Evolutionary conservation across 2,113 vertebrate genomes (phyloP).

Genomic region (Cheirogaleus medius): DNA sequence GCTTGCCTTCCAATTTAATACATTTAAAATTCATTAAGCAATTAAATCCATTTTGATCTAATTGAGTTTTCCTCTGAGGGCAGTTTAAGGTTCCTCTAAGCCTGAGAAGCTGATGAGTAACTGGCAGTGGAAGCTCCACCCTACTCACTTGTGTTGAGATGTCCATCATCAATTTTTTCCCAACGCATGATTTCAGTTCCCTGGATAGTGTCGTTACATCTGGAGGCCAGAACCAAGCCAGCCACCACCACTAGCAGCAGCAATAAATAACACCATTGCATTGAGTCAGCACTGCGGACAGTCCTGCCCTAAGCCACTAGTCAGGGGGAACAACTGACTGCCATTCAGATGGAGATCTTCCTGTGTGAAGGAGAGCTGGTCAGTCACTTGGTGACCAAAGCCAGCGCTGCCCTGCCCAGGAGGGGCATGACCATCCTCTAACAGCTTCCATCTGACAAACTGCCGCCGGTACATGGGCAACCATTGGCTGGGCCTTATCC

Average conservation of each 20-base stretch:
- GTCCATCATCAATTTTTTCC: background rate
- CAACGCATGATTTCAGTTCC: background rate
- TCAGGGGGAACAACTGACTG: background rate
- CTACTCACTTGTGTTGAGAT: background rate
- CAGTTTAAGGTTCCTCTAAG: background rate
- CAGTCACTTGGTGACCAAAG: background rate
- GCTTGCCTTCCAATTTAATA: slow-evolving; percentile 16
- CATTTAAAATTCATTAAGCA: slow-evolving; percentile 5
- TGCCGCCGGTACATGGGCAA: background rate
- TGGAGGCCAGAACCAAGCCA: slow-evolving; percentile 50
- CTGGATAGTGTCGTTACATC: background rate
- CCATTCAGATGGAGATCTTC: background rate
- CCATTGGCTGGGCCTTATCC: background rate
- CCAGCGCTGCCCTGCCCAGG: background rate
- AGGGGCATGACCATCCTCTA: background rate
- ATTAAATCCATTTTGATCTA: slow-evolving; percentile 28
- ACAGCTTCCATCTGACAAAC: background rate
- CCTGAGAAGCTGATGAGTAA: background rate
- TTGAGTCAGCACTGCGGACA: background rate
- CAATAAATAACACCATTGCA: background rate
- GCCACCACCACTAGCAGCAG: background rate
- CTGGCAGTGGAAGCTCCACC: background rate
- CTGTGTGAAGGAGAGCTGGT: background rate
- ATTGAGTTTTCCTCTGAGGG: slow-evolving; percentile 16
- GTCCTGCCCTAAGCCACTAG: background rate